Conservation (phyloP, 1,140 invertebrate species). For the Diprion similis region DNA sequence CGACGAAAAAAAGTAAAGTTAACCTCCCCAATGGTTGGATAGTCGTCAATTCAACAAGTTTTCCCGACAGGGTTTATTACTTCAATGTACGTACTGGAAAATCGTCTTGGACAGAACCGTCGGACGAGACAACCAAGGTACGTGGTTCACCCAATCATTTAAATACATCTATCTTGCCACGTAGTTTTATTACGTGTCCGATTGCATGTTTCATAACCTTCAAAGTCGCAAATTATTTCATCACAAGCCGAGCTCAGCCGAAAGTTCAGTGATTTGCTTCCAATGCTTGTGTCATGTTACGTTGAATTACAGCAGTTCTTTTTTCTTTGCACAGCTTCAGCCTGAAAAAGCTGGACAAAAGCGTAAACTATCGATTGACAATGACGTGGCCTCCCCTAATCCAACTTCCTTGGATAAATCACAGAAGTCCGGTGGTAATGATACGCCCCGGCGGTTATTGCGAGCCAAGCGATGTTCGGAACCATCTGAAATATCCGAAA, state of each 20-base stretch:
- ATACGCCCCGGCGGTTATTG: background rate
- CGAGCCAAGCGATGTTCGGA: slow-evolving; percentile 12
- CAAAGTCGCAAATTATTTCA: background rate
- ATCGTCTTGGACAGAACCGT: slow-evolving; percentile 35
- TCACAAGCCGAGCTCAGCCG: background rate
- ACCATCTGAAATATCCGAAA: slow-evolving; percentile 19
- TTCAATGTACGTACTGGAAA: slow-evolving; percentile 48
- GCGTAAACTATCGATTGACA: background rate
- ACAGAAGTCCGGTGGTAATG: background rate
- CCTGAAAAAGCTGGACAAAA: background rate
- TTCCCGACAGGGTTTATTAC: slow-evolving; percentile 46
- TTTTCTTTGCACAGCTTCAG: background rate
- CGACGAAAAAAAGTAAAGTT: slow-evolving; percentile 15
- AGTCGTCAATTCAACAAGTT: slow-evolving; percentile 37
- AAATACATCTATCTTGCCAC: background rate
- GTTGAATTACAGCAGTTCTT: slow-evolving; percentile 1
- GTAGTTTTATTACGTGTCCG: background rate
- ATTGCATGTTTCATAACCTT: background rate
- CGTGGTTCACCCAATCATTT: background rate
- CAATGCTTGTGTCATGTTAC: background rate
- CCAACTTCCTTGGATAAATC: background rate
- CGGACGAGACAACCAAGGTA: slow-evolving; percentile 23
- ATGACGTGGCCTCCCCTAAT: background rate
- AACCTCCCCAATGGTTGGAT: slow-evolving; percentile 44
- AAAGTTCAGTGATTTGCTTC: background rate